Evolutionary conservation across 2,113 vertebrate species (phyloP), one percentile per base, ranked within the genome.

Genomic region (Anoplopoma fimbria): DNA sequence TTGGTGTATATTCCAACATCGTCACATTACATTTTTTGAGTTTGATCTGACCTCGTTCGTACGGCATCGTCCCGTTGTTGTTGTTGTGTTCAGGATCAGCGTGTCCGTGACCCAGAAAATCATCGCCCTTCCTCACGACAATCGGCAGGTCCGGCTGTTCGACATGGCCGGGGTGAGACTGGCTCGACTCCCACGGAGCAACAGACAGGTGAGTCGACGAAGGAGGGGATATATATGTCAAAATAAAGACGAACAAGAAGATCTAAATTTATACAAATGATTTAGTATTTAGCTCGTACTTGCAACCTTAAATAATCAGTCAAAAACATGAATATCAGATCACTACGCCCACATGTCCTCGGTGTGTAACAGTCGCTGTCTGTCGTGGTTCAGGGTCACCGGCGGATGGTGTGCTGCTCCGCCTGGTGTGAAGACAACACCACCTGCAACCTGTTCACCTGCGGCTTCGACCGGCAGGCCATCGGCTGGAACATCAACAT

Each of bases 401-500:
- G 98, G 40, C 96, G 98, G 76, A 99, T 99, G 98, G 98, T 99
- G 10, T 99, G 98, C 93, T 98, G 98, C 93, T 96, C 96, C 0
- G 96, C 96, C 0, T 99, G 98, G 98, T 96, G 98, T 0, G 98
- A 99, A 86, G 98, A 99, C 88, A 97, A 98, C 67, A 93, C 96
- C 1, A 93, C 95, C 29, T 99, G 98, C 87, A 99, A 99, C 90
- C 95, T 99, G 71, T 99, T 99, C 94, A 99, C 97, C 0, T 99
- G 98, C 3, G 98, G 98, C 2, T 99, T 99, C 19, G 98, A 99
- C 93, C 95, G 98, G 19, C 98, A 99, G 89, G 98, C 98, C 83
- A 99, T 99, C 33, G 98, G 98, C 78, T 99, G 98, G 98, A 99
- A 96, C 95, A 99, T 99, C 95, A 99, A 99, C 95, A 97, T 98